Conservation (phyloP, 1,140 invertebrate species). For the Brachionus koreanus region DNA sequence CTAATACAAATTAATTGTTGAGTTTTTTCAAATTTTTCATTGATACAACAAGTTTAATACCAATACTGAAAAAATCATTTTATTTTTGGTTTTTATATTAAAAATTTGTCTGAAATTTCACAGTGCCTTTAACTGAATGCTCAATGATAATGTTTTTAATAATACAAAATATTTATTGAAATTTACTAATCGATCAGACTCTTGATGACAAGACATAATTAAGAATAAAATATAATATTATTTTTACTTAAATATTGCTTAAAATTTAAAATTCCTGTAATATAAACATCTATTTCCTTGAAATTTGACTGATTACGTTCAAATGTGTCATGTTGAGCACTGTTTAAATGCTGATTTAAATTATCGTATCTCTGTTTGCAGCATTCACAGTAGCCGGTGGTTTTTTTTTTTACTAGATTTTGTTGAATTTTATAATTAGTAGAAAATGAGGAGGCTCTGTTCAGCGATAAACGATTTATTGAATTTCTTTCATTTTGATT, state of each 20-base stretch:
- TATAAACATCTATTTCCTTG: conserved; percentile 3
- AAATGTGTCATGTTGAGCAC: conserved; percentile 11
- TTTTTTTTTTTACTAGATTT: conserved; percentile 17
- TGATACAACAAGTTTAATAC: no score
- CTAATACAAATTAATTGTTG: no score
- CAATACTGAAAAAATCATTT: no score
- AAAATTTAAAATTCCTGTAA: conserved; percentile 10
- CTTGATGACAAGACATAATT: no score
- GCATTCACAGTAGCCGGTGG: conserved; percentile 40
- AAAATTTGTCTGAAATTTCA: no score
- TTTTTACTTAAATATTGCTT: conserved; percentile 19
- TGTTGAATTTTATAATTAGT: not conserved
- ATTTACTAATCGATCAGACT: no score
- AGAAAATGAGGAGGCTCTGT: not conserved
- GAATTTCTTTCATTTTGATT: not conserved
- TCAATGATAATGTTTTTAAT: no score
- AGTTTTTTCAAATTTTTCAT: no score
- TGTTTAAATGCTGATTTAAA: conserved; percentile 26
- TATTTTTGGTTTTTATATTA: no score
- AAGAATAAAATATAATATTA: not conserved
- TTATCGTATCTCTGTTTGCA: conserved; percentile 39
- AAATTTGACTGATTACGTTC: conserved; percentile 36
- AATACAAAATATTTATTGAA: no score
- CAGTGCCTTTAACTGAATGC: no score
- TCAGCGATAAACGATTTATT: not conserved